Evolutionary conservation across 2,888 invertebrate genomes (phyloP).

Genomic region (Lochmaea capreae): DNA sequence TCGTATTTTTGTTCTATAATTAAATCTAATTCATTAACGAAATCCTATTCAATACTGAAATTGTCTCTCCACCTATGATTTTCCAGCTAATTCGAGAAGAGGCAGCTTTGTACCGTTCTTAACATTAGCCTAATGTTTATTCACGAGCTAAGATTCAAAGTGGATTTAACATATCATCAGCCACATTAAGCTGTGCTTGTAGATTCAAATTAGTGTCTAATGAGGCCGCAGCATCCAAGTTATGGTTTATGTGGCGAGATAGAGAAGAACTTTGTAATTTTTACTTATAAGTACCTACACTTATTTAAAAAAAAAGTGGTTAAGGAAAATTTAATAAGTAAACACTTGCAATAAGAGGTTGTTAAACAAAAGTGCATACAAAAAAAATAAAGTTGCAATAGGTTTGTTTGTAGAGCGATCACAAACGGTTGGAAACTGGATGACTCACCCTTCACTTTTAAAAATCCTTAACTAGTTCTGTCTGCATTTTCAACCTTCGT

Average conservation of each 20-base stretch:
- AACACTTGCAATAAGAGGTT: too few species aligned
- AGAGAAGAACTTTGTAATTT: neutral
- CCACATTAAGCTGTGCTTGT: constrained; percentile 23
- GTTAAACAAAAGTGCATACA: too few species aligned
- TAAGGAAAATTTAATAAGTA: neutral
- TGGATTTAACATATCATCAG: constrained; percentile 29
- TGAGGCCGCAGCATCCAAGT: constrained; percentile 8
- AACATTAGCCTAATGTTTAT: constrained; percentile 15
- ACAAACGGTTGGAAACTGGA: too few species aligned
- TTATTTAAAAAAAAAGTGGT: neutral
- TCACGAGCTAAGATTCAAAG: constrained; percentile 20
- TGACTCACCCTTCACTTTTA: too few species aligned
- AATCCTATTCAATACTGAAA: neutral
- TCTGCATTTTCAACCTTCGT: too few species aligned
- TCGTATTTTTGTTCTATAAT: neutral
- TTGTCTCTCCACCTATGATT: neutral
- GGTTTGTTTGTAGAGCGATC: too few species aligned
- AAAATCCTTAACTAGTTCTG: too few species aligned
- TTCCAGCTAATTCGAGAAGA: neutral
- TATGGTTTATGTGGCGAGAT: neutral
- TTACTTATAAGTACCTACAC: neutral
- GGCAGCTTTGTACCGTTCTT: constrained; percentile 12
- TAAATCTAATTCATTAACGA: constrained; percentile 6
- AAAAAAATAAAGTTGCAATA: too few species aligned
- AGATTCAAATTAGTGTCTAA: constrained; percentile 27